Evolutionary conservation across 2,113 vertebrate genomes (phyloP), one percentile per base, ranked within the genome.

Genomic region (Paracanthobrama guichenoti): DNA sequence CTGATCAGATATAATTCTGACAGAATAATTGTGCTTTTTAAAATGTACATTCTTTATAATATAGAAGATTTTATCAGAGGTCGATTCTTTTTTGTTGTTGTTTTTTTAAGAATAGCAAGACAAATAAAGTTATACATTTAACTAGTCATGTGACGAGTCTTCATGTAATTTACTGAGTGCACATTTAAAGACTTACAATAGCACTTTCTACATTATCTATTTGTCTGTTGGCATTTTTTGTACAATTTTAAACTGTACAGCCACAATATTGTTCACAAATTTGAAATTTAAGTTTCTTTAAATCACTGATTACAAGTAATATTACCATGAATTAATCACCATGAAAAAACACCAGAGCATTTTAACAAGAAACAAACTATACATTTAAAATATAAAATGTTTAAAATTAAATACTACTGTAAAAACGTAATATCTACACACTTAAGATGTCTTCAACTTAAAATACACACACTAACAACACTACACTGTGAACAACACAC

Each of bases 401-500:
- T 69, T 0, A 24, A 71, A 67, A 50, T 10, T 5, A 62, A 74
- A 75, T 60, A 78, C 59, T 35, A 24, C 4, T 16, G 16, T 9
- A 46, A 59, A 16, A 35, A 84, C 10, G 3, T 75, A 69, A 57
- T 67, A 46, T 22, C 74, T 78, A 82, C 28, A 81, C 28, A 69
- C 16, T 76, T 48, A 35, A 50, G 66, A 60, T 16, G 59, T 66
- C 18, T 66, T 26, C 24, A 79, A 55, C 18, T 79, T 67, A 26
- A 80, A 79, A 83, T 78, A 53, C 53, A 57, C 42, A 81, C 44
- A 83, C 24, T 79, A 78, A 79, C 64, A 88, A 60, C 81, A 86
- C 46, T 82, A 66, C 35, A 89, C 78, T 82, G 42, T 84, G 75
- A 82, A 84, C 86, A 89, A 77, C 82, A 89, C 84, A 87, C 81